Percentiles rank a stretch among this genome's conserved stretches.
Conservation (phyloP, 2,113 vertebrate genomes). For the Cyprinodon brontotheroides region DNA sequence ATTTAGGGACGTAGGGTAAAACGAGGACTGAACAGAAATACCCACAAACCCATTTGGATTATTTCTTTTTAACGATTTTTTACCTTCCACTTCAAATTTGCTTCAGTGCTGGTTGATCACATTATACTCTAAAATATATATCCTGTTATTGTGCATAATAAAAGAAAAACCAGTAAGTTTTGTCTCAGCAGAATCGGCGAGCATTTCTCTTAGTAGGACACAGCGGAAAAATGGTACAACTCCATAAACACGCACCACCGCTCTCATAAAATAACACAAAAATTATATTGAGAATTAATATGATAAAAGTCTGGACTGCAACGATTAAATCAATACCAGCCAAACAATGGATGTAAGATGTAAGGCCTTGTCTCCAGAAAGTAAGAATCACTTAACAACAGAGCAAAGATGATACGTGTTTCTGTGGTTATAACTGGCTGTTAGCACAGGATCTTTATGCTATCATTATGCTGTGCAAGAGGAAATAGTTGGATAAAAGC, state of each 20-base stretch:
- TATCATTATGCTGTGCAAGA: conserved; percentile 67
- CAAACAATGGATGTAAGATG: conserved; percentile 52
- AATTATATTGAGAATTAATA: conserved; percentile 11
- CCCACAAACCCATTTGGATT: not conserved
- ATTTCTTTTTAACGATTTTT: not conserved
- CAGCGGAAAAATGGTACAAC: conserved; percentile 2
- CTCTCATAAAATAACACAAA: conserved; percentile 11
- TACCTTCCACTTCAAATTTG: not conserved
- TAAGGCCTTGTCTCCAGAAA: conserved; percentile 56
- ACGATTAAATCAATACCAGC: conserved; percentile 54
- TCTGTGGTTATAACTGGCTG: conserved; percentile 57
- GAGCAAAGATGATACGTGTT: conserved; percentile 58
- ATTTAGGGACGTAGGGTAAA: not conserved
- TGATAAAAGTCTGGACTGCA: conserved; percentile 25
- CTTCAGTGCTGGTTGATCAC: not conserved
- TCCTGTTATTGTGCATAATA: not conserved
- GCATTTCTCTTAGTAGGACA: conserved; percentile 4
- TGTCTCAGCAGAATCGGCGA: not conserved
- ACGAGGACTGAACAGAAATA: not conserved
- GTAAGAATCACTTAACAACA: conserved; percentile 64
- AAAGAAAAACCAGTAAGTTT: not conserved
- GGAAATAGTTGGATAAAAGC: conserved; percentile 74
- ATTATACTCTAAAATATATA: not conserved
- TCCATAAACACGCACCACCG: conserved; percentile 8
- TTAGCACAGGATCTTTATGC: conserved; percentile 65